Conservation (phyloP, 2,797 vertebrate genomes). For the Podargus strigoides region DNA sequence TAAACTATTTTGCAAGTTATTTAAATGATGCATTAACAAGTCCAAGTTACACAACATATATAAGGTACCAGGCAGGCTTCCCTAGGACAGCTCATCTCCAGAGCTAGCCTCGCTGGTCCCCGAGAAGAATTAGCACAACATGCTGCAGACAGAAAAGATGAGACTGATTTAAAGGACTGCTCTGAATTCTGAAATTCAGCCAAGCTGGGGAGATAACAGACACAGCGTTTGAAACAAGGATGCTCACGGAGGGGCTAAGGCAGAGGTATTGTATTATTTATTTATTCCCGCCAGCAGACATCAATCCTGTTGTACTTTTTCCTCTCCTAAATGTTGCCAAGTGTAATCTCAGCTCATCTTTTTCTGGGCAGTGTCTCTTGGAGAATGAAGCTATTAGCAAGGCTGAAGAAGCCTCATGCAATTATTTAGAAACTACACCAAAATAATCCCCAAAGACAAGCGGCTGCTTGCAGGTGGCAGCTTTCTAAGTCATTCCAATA, state of each 20-base stretch:
- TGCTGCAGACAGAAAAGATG: neutral
- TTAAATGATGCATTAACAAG: neutral
- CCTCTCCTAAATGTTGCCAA: neutral
- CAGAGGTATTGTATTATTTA: slow-evolving; percentile 1
- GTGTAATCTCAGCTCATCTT: neutral
- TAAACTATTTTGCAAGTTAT: neutral
- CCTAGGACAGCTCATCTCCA: neutral
- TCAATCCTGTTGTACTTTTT: slow-evolving; percentile 11
- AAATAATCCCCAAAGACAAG: neutral
- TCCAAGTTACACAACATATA: neutral
- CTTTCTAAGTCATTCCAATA: slow-evolving; percentile 18
- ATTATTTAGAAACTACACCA: slow-evolving; percentile 22
- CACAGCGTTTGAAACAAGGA: neutral
- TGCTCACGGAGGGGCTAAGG: neutral
- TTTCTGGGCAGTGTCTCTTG: neutral
- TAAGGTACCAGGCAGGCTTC: neutral
- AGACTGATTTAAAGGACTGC: neutral
- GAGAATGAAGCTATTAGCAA: neutral
- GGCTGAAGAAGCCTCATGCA: slow-evolving; percentile 7
- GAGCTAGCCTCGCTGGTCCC: neutral
- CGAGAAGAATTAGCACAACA: neutral
- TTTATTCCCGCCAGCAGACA: neutral
- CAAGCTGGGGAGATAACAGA: neutral
- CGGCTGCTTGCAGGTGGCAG: slow-evolving; percentile 12
- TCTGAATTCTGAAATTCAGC: neutral